These are phyloP conservation scores for Blastomussa wellsi DNA, from an alignment of 92 coral and sea anemone genomes.

Conservation along the genomic window DNA sequence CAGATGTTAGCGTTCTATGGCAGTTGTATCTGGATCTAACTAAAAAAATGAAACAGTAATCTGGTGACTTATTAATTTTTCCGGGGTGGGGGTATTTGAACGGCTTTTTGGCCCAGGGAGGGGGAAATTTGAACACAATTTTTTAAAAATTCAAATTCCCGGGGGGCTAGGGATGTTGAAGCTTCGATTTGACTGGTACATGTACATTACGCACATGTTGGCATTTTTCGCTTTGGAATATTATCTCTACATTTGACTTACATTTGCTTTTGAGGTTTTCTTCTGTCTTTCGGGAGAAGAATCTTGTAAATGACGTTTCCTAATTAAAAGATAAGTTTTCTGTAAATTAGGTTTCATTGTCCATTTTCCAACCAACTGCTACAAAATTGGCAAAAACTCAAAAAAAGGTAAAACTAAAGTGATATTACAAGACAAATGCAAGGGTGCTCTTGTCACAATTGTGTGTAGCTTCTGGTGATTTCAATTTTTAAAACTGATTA, in stretches of 20 bases:
- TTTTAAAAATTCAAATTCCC: no score
- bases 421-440: background rate
- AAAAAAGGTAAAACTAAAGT: background rate
- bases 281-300: constrained; percentile 52
- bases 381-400: background rate
- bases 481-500: background rate
- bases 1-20: no score
- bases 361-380: background rate
- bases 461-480: background rate
- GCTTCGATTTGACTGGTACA: no score
- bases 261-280: constrained; percentile 73
- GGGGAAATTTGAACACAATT: no score
- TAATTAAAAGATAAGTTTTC: background rate
- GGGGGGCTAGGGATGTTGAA: no score
- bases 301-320: constrained; percentile 43
- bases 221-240: no score
- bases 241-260: constrained; percentile 28
- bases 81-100: no score
- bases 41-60: no score
- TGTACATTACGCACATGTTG: no score
- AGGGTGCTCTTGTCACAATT: background rate
- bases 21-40: no score
- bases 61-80: no score
- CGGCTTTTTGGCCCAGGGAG: no score
- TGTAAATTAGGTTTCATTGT: background rate